These are phyloP conservation scores for Ophion costatus DNA, from an alignment of 2,888 invertebrate species.

Conservation along the genomic window DNA sequence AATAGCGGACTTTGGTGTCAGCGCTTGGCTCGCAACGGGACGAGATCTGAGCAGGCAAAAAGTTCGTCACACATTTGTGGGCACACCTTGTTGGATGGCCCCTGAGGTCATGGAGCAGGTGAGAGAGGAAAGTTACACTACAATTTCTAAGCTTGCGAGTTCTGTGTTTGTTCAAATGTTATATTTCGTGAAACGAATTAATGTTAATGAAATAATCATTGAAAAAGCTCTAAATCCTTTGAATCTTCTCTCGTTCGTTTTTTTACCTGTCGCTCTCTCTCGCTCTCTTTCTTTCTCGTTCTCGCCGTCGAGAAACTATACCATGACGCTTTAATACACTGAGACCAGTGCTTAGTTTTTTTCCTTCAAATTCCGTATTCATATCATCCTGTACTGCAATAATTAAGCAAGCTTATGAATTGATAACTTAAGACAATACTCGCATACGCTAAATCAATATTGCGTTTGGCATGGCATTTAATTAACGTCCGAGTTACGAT, in stretches of 20 bases:
- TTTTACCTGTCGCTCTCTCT: constrained; percentile 22
- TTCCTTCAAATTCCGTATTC: not conserved
- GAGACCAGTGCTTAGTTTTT: constrained; percentile 47
- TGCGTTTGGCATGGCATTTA: constrained; percentile 58
- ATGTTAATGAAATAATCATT: not conserved
- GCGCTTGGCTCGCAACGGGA: constrained; percentile 98
- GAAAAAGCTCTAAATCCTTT: not conserved
- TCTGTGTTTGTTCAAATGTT: constrained; percentile 70
- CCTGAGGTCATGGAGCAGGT: constrained; percentile 99
- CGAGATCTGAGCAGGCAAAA: constrained; percentile 97
- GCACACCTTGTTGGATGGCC: constrained; percentile 99
- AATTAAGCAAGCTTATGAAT: constrained; percentile 58
- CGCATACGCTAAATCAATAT: constrained; percentile 54
- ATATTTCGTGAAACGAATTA: constrained; percentile 32
- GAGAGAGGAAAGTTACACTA: constrained; percentile 84
- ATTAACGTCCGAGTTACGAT: constrained; percentile 39
- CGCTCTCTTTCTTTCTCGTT: constrained; percentile 3
- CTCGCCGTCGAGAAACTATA: constrained; percentile 28
- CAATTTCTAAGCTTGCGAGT: constrained; percentile 82
- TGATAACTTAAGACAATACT: constrained; percentile 43
- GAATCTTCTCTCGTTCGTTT: constrained; percentile 36
- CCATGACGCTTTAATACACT: constrained; percentile 56
- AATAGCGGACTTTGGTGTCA: constrained; percentile 99
- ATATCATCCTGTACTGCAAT: constrained; percentile 44
- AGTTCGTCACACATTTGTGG: constrained; percentile 98